A percentile compares a stretch with the other conserved stretches of the same genome.
These are phyloP conservation scores for Ceyx erithaca DNA, from an alignment of 2,797 vertebrate genomes.

Conservation along the genomic window DNA sequence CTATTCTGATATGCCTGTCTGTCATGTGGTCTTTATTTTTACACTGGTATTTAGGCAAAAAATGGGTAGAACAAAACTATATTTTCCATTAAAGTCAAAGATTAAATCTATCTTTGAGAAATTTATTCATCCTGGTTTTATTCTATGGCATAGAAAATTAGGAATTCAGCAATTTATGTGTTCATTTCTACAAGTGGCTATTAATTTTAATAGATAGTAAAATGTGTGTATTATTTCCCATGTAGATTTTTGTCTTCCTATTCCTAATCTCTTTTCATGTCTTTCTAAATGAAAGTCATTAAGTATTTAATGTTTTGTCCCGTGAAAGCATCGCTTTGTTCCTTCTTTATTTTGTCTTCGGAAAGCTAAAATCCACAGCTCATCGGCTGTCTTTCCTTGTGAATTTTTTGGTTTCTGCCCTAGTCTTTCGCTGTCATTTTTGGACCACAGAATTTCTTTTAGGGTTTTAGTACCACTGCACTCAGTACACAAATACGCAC, in stretches of 20 bases:
- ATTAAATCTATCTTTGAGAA: background rate
- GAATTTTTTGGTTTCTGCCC: background rate
- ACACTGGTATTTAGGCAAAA: background rate
- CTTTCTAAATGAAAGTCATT: constrained; percentile 19
- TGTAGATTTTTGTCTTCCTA: constrained; percentile 7
- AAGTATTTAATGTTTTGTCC: background rate
- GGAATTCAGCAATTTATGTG: constrained; percentile 18
- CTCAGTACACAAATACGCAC: background rate
- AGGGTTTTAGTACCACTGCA: background rate
- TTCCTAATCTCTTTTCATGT: constrained; percentile 11
- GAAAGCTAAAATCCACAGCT: background rate
- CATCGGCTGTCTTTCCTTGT: background rate
- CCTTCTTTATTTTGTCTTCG: background rate
- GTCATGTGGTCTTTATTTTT: background rate
- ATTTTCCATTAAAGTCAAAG: background rate
- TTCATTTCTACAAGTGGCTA: constrained; percentile 27
- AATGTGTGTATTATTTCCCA: constrained; percentile 1
- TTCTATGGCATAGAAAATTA: background rate
- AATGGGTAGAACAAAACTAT: background rate
- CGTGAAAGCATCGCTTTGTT: background rate
- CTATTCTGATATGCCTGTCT: background rate
- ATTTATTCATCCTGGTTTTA: background rate
- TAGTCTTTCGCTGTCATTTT: background rate
- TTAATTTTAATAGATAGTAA: constrained; percentile 8
- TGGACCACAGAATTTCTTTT: background rate